phyloP scores from a whole-genome alignment of 2,113 vertebrate genomes.

The Eira barbara region DNA sequence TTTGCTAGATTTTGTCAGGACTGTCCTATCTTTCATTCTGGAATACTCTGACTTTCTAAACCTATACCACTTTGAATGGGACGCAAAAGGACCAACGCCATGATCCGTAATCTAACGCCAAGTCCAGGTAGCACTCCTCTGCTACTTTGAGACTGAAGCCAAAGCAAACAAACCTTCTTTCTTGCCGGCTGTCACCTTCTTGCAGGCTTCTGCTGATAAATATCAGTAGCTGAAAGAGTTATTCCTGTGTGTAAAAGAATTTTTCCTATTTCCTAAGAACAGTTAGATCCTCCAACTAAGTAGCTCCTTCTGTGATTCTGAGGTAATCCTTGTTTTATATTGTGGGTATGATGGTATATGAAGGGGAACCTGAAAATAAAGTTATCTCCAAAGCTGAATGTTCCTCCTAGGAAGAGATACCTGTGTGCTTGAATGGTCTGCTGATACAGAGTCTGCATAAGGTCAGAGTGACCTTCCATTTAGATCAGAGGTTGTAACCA shows the following conservation, averaged over 20 bases:
- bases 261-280: neutral
- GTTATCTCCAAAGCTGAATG: neutral
- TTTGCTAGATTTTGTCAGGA: neutral
- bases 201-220: neutral
- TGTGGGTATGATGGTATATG: neutral
- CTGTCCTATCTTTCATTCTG: neutral
- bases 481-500: neutral
- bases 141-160: neutral
- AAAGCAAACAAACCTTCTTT: neutral
- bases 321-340: neutral
- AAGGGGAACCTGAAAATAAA: constrained; percentile 1
- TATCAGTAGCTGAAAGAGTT: neutral
- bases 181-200: neutral
- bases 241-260: neutral
- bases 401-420: neutral
- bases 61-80: neutral
- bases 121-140: neutral
- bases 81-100: neutral
- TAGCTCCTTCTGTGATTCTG: constrained; percentile 3
- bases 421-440: neutral
- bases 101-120: neutral
- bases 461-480: neutral
- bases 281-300: neutral
- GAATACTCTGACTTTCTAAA: neutral
- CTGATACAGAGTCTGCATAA: neutral